phyloP scores from a whole-genome alignment of 2,797 vertebrate genomes.

The Sebastes taczanowskii region DNA sequence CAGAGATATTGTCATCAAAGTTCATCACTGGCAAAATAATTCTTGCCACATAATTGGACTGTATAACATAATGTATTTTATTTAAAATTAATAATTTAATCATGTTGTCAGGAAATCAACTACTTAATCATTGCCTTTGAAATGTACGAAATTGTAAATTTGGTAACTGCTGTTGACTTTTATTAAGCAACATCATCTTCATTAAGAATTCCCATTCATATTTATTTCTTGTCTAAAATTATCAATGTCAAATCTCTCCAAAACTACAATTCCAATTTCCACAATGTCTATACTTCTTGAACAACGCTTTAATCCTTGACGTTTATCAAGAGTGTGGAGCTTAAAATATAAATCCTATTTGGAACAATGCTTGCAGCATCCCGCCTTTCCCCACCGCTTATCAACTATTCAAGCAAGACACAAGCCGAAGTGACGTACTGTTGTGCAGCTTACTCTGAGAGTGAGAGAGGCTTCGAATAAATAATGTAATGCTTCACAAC shows the following conservation, averaged over 20 bases:
- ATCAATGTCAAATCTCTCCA: neutral
- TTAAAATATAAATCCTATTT: neutral
- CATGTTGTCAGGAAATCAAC: neutral
- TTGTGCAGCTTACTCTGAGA: neutral
- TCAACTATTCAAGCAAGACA: conserved; percentile 24
- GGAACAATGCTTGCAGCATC: neutral
- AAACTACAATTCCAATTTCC: neutral
- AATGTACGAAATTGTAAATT: neutral
- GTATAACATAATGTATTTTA: neutral
- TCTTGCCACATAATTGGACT: neutral
- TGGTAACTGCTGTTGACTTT: neutral
- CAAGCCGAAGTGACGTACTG: conserved; percentile 2
- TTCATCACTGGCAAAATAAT: neutral
- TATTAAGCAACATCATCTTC: neutral
- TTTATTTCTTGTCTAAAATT: neutral
- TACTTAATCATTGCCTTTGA: neutral
- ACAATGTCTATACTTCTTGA: neutral
- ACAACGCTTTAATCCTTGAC: neutral
- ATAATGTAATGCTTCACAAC: conserved; percentile 48
- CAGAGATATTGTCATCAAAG: neutral
- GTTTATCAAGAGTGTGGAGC: neutral
- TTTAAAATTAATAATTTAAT: neutral
- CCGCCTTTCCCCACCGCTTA: neutral
- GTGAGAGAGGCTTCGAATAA: conserved; percentile 34
- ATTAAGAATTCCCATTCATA: too few species aligned